These are phyloP conservation scores for silkworm (Bombyx mori) DNA, from an alignment of 1,140 invertebrate species.

Conservation along the genomic window ASM3026992v2 NC_085111.1:3576501-3577000, in stretches of 20 bases:
- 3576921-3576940: not conserved
- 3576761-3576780: constrained; percentile 34
- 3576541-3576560: too few species aligned
- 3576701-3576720: constrained; percentile 69
- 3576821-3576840: constrained; percentile 62
- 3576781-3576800: constrained; percentile 28
- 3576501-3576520: too few species aligned
- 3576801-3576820: constrained; percentile 60
- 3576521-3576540: too few species aligned
- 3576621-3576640: constrained; percentile 38
- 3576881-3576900: constrained; percentile 54
- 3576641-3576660: constrained; percentile 70
- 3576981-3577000: constrained; percentile 54
- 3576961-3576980: constrained; percentile 8
- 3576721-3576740: constrained; percentile 58
- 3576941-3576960: not conserved
- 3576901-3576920: constrained; percentile 1
- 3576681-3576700: constrained; percentile 69
- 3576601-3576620: too few species aligned
- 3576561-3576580: too few species aligned
- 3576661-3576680: constrained; percentile 68
- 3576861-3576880: constrained; percentile 43
- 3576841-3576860: constrained; percentile 62
- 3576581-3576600: too few species aligned
- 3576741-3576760: constrained; percentile 37